Base-by-base conservation (phyloP, 1,140 invertebrate species). In the Drosophila sucinea region DNA sequence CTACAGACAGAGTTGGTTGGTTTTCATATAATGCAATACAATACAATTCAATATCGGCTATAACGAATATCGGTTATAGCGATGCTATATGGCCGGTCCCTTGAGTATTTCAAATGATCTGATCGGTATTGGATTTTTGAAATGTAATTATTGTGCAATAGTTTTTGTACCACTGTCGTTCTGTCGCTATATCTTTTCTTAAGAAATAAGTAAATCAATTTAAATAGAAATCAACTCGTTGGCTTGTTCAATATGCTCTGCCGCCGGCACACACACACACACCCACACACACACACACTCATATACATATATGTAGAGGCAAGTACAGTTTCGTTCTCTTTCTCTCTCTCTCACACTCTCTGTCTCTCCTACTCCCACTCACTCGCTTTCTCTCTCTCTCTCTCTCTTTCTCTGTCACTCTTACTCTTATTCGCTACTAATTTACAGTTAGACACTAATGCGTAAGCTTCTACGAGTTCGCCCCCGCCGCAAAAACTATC, bases 201-300 rank as follows among this genome's bases (percentile, higher is more conserved):
- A 57, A 68, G 71, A 76, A 74, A 74, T 78, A 60, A 68, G 67
- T 71, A 71, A 79, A 83, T 83, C 76, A 89, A 83, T 83, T 77
- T 66, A 73, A 89, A 87, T 82, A 71, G 75, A 87, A 81, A 81
- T 75, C 54, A 70, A 63, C 63, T 70, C 60, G 17, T 47, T 47
- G 33, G 33, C 33, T 25, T 47, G 23, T 47, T 35, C 33, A 47
- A 47, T 47, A 47, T 25, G 17, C 44, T 23, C 44, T 25, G 23
- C 23, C 60, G 11, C 8, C 47, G 60, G 67, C 71, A 74, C 58
- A 69, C 70, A 69, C 77, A 60, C 40, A 30, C 4, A 4, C 2
- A 30, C 2, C 2, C 30, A 30, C 4, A 30, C 4, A 30, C 4
- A 30, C 4, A 30, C 4, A 30, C 4, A 30, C 4, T 3, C 2